phyloP scores from a whole-genome alignment of 2,113 vertebrate species.

The Thamnaconus septentrionalis region DNA sequence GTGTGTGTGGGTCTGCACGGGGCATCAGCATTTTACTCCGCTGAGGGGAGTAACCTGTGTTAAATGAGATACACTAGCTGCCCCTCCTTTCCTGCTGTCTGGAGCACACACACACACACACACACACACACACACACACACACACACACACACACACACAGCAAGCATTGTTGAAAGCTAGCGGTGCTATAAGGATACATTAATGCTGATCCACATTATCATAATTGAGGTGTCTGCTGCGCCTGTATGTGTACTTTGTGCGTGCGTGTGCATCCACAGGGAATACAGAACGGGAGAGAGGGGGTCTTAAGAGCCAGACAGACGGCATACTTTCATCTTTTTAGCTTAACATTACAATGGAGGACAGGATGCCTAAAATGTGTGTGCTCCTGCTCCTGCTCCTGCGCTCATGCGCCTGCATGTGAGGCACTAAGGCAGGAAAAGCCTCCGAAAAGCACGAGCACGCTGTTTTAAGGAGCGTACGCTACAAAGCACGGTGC shows the following conservation, averaged over 20 bases:
- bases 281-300: conserved; percentile 46
- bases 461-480: conserved; percentile 33
- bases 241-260: conserved; percentile 52
- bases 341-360: conserved; percentile 56
- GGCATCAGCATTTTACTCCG: conserved; percentile 24
- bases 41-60: conserved; percentile 40
- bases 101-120: conserved; percentile 27
- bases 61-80: conserved; percentile 61
- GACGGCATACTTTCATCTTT: conserved; percentile 62
- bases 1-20: background rate
- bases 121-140: conserved; percentile 17
- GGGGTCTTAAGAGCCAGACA: conserved; percentile 58
- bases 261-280: conserved; percentile 32
- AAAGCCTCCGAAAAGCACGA: conserved; percentile 40
- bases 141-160: conserved; percentile 28
- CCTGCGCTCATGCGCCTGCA: background rate
- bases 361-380: conserved; percentile 38
- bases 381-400: background rate
- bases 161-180: conserved; percentile 36
- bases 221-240: conserved; percentile 72
- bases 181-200: conserved; percentile 62
- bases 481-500: background rate
- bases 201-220: conserved; percentile 71
- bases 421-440: conserved; percentile 13
- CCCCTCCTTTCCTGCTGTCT: conserved; percentile 50